Base-by-base conservation (phyloP, 2,888 invertebrate species). In the Germaria angustata region DNA sequence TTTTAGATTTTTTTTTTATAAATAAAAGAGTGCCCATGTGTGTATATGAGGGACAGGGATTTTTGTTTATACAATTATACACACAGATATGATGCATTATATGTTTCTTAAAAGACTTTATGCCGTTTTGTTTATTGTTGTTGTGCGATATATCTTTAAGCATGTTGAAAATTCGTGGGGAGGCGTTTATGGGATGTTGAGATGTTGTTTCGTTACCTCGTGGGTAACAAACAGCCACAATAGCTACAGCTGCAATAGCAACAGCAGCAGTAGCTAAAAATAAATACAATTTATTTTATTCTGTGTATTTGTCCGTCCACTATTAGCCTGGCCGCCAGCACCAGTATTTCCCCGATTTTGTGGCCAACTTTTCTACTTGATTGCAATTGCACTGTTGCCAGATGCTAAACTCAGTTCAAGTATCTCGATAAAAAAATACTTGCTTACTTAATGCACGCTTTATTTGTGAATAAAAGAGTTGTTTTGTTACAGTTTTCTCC, bases 231-330 rank as follows among this genome's bases (percentile, higher is more conserved):
- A 17, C 63, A 65, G 66, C 69, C 34, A 24, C 51, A 51, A 49
- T 59, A 34, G 51, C 77, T 66, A 65, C 84, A 80, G 51, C 22
- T 59, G 28, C 39, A 53, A 6, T 28, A 3, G 28, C 28, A 28
- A 28, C 24, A 73, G 32, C 73, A 73, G 68, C 84, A 76, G 85
- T 84, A 85, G 82, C 86, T 85, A 84, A 85, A 85, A 84, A 84
- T 86, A 86, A 85, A 84, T 55, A 84, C 32, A 81, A 83, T 80
- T 51, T 44, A 53, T 49, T 34, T 57, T 76, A 36, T 75, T 77
- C 20, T 51, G 1, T 24, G 11, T 28, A 39, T 61, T 22, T 39
- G 36, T 76, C 55, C 36, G 36, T 77, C 32, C 46, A 6, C 51
- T 24, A 17, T 53, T 53, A 41, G 17, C 39, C 41, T 15, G 20